phyloP scores from a whole-genome alignment of 2,113 vertebrate species.

The Podarcis muralis region DNA sequence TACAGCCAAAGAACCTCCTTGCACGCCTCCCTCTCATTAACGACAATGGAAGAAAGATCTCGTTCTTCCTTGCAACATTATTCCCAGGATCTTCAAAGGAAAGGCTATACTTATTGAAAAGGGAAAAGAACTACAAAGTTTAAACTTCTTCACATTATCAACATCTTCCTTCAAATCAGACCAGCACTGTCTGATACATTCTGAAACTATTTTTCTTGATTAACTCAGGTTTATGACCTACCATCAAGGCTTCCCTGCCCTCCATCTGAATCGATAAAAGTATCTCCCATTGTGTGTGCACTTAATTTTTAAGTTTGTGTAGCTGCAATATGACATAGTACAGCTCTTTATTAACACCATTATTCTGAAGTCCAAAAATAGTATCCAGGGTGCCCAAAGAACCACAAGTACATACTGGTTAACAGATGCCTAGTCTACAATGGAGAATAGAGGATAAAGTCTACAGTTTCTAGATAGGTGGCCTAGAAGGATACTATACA shows the following conservation, averaged over 20 bases:
- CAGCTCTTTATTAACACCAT: not conserved
- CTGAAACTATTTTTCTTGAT: not conserved
- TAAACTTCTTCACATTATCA: not conserved
- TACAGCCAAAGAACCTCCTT: not conserved
- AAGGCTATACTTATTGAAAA: not conserved
- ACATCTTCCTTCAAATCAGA: not conserved
- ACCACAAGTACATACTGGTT: too few species aligned
- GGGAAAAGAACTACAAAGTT: not conserved
- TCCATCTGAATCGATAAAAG: not conserved
- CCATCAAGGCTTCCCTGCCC: not conserved
- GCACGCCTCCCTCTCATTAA: too few species aligned
- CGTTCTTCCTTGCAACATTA: not conserved
- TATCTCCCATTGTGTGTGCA: not conserved
- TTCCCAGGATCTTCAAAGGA: not conserved
- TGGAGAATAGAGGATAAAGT: too few species aligned
- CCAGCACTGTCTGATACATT: not conserved
- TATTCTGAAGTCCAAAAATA: not conserved
- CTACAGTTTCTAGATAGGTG: too few species aligned
- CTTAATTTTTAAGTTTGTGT: not conserved
- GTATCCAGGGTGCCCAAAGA: not conserved
- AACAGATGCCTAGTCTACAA: too few species aligned
- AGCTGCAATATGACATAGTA: not conserved
- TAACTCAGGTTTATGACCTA: not conserved
- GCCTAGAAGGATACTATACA: not conserved
- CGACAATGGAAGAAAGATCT: not conserved